Evolutionary conservation across 2,888 invertebrate genomes (phyloP).

Genomic region (Sicus ferrugineus): DNA sequence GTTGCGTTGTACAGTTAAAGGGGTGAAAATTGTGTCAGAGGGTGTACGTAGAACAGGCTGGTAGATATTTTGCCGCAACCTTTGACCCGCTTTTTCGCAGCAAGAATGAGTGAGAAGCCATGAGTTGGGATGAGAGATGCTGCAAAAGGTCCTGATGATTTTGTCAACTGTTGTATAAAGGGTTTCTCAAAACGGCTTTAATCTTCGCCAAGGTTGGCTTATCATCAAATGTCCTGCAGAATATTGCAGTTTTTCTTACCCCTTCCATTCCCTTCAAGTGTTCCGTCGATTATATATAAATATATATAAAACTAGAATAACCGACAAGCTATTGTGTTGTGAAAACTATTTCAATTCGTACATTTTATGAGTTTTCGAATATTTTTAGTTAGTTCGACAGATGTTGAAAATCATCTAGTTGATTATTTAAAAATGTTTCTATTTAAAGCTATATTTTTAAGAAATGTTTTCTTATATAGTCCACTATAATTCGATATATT

Average conservation of each 20-base stretch:
- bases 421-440: too few species aligned
- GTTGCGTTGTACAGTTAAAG: neutral
- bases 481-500: too few species aligned
- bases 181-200: neutral
- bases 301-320: too few species aligned
- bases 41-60: neutral
- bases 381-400: too few species aligned
- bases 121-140: neutral
- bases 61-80: neutral
- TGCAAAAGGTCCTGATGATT: neutral
- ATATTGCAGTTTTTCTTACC: neutral
- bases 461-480: too few species aligned
- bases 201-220: neutral
- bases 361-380: too few species aligned
- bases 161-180: neutral
- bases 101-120: neutral
- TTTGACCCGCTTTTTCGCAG: constrained; percentile 10
- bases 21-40: constrained; percentile 25
- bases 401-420: too few species aligned
- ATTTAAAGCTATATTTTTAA: too few species aligned
- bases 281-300: neutral
- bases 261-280: too few species aligned
- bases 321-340: too few species aligned
- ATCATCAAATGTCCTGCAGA: neutral
- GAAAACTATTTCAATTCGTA: too few species aligned